phyloP scores from a whole-genome alignment of 2,113 vertebrate species.

The Cynopterus brachyotis region DNA sequence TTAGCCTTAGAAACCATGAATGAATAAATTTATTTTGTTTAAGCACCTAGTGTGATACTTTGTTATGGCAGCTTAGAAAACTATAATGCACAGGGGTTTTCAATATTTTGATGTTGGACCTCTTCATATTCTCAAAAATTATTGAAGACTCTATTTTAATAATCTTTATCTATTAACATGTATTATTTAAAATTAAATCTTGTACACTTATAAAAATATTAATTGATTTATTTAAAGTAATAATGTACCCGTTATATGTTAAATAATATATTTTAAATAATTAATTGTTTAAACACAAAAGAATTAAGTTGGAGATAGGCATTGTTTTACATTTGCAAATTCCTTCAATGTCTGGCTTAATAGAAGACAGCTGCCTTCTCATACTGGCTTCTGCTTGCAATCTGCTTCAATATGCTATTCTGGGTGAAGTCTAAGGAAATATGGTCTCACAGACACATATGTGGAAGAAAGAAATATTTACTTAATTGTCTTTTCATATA shows the following conservation, averaged over 20 bases:
- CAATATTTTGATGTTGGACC: background rate
- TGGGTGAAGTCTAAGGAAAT: conserved; percentile 36
- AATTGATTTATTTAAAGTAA: background rate
- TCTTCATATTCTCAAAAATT: background rate
- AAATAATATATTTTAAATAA: background rate
- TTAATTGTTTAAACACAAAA: background rate
- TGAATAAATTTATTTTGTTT: background rate
- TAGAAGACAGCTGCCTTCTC: conserved; percentile 46
- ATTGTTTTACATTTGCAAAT: conserved; percentile 50
- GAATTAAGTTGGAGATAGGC: background rate
- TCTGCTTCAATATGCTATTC: conserved; percentile 45
- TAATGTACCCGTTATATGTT: background rate
- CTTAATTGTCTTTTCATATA: background rate
- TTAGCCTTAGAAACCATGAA: background rate
- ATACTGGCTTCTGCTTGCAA: conserved; percentile 57
- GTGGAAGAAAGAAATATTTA: background rate
- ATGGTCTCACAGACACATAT: background rate
- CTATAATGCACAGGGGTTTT: background rate
- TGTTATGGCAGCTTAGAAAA: background rate
- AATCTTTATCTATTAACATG: background rate
- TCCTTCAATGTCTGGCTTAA: conserved; percentile 58
- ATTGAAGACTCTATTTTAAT: background rate
- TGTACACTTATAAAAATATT: background rate
- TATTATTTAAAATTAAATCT: background rate
- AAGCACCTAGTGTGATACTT: background rate